Conservation (phyloP, 2,797 vertebrate species). For the Mormyrops boulengeri region DNA sequence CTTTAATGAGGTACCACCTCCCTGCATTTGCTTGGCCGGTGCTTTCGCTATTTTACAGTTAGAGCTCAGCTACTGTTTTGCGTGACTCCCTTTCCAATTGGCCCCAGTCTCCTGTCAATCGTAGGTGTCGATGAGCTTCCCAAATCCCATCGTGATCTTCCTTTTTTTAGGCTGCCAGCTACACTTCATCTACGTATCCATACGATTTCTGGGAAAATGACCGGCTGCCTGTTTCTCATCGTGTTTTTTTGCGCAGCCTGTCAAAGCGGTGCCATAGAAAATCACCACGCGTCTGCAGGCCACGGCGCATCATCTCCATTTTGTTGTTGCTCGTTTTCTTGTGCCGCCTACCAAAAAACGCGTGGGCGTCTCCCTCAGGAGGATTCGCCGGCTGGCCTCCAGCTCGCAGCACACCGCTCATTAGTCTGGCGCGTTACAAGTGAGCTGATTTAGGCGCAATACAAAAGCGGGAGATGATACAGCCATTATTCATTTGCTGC, state of each 20-base stretch:
- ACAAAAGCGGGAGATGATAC: not conserved
- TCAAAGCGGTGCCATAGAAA: conserved; percentile 35
- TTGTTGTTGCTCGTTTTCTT: conserved; percentile 33
- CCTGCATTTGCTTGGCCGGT: not conserved
- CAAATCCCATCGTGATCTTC: not conserved
- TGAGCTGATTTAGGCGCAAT: not conserved
- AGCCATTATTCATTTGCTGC: not conserved
- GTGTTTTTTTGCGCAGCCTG: conserved; percentile 31
- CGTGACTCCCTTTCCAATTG: not conserved
- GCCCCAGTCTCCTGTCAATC: not conserved
- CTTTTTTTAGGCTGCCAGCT: not conserved
- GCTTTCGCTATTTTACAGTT: not conserved
- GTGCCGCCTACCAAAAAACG: conserved; percentile 39
- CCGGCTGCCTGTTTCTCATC: conserved; percentile 44
- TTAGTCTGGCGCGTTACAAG: not conserved
- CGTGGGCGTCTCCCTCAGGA: not conserved
- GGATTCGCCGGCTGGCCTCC: not conserved
- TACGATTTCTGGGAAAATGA: conserved; percentile 41
- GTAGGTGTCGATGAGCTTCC: not conserved
- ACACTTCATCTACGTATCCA: conserved; percentile 18
- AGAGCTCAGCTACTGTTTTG: not conserved
- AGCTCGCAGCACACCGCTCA: not conserved
- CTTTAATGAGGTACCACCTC: conserved; percentile 85
- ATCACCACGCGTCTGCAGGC: conserved; percentile 48
- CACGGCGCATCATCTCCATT: conserved; percentile 34